phyloP scores from a whole-genome alignment of 2,888 invertebrate genomes.

The Euzophera pinguis region DNA sequence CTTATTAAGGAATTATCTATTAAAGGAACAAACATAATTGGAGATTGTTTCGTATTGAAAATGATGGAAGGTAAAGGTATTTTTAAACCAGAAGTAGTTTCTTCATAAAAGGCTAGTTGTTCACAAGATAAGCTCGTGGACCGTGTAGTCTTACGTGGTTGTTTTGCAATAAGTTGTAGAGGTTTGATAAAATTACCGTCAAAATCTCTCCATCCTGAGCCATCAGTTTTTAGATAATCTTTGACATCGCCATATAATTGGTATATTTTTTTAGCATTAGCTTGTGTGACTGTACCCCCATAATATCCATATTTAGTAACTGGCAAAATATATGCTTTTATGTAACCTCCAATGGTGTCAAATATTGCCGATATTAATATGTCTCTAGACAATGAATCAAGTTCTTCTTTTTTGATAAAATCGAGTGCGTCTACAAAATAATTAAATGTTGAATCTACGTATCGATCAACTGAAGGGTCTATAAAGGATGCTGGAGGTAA shows the following conservation, averaged over 20 bases:
- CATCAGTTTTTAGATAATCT: conserved; percentile 78
- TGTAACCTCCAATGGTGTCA: conserved; percentile 80
- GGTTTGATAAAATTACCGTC: conserved; percentile 36
- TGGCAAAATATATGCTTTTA: conserved; percentile 80
- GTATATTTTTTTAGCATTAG: conserved; percentile 74
- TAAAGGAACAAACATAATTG: conserved; percentile 82
- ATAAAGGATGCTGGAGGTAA: conserved; percentile 42
- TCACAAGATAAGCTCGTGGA: conserved; percentile 42
- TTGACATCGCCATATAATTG: conserved; percentile 80
- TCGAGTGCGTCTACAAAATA: conserved; percentile 47
- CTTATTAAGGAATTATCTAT: conserved; percentile 51
- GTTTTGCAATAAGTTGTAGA: conserved; percentile 41
- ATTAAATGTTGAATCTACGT: conserved; percentile 36
- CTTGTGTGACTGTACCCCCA: conserved; percentile 78
- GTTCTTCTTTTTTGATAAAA: conserved; percentile 40
- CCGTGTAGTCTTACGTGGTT: conserved; percentile 25
- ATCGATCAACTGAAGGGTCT: conserved; percentile 39
- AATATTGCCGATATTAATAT: conserved; percentile 61
- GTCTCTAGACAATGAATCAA: conserved; percentile 30
- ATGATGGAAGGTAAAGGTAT: conserved; percentile 81
- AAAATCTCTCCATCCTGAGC: conserved; percentile 77
- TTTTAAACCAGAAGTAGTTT: conserved; percentile 35
- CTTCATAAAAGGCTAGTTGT: conserved; percentile 49
- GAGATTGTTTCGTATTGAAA: conserved; percentile 63
- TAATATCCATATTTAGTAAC: conserved; percentile 81